Evolutionary conservation across 2,797 vertebrate species (phyloP), one percentile per base, ranked within the genome.

Genomic region (Sebastes minor): DNA sequence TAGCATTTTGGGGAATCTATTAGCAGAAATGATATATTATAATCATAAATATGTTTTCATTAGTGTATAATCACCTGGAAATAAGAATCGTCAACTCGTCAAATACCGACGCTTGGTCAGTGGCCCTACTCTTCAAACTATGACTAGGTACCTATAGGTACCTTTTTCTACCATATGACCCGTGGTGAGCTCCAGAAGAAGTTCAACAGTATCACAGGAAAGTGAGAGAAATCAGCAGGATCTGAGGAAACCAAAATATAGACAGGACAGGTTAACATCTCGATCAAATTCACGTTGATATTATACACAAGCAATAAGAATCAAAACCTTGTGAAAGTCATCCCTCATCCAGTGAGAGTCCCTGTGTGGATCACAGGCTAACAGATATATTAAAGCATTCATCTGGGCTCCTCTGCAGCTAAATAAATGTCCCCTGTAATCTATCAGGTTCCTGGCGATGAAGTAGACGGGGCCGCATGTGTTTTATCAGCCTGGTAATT

Each of bases 401-500:
- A 89, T 91, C 83, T 78, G 73, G 77, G 75, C 87, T 74, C 57
- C 70, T 85, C 71, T 78, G 79, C 83, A 63, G 86, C 88, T 93
- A 94, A 95, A 91, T 93, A 91, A 94, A 93, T 83, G 92, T 92
- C 83, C 90, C 71, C 25, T 56, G 75, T 85, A 91, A 91, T 94
- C 88, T 86, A 94, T 95, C 91, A 92, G 86, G 77, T 83, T 74
- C 57, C 59, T 65, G 80, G 91, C 86, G 80, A 89, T 88, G 91
- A 92, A 93, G 88, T 61, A 87, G 92, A 88, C 46, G 38, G 76
- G 85, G 55, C 83, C 10, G 65, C 62, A 55, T 87, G 88, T 20
- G 52, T 94, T 94, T 94, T 91, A 93, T 95, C 92, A 93, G 87
- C 80, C 82, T 86, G 82, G 92, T 94, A 92, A 96, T 95, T 94